These are phyloP conservation scores for Rhea americana DNA, from an alignment of 2,113 vertebrate genomes.

Conservation along the genomic window DNA sequence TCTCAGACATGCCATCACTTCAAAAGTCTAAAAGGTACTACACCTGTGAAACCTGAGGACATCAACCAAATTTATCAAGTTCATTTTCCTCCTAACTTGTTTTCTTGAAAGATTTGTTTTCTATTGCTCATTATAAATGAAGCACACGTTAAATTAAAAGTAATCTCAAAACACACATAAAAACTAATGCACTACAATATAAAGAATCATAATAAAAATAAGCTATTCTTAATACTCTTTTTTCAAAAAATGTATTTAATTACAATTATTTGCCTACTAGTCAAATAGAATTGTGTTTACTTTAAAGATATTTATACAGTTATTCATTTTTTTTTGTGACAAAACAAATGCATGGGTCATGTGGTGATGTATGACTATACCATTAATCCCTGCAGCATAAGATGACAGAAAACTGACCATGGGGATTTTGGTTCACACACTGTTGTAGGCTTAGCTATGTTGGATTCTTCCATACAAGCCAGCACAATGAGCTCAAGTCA, in stretches of 20 bases:
- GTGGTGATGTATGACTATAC: background rate
- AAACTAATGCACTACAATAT: background rate
- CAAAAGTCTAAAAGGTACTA: background rate
- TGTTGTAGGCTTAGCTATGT: background rate
- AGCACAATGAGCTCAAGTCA: background rate
- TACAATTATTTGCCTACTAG: background rate
- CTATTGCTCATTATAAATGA: background rate
- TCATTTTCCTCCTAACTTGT: background rate
- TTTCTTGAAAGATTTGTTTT: background rate
- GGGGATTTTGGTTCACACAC: background rate
- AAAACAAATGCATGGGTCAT: background rate
- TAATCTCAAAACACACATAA: background rate
- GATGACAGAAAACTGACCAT: background rate
- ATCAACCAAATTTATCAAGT: background rate
- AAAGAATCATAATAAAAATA: background rate
- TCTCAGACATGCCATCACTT: background rate
- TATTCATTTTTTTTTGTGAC: too few species aligned
- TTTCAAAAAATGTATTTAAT: background rate
- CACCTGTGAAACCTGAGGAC: fast-evolving
- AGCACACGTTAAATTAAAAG: background rate
- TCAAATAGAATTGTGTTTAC: background rate
- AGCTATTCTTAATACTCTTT: background rate
- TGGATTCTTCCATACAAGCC: background rate
- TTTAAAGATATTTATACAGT: background rate
- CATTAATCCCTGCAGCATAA: background rate